Evolutionary conservation across 2,888 invertebrate species (phyloP).

Genomic region (Volucella inanis): DNA sequence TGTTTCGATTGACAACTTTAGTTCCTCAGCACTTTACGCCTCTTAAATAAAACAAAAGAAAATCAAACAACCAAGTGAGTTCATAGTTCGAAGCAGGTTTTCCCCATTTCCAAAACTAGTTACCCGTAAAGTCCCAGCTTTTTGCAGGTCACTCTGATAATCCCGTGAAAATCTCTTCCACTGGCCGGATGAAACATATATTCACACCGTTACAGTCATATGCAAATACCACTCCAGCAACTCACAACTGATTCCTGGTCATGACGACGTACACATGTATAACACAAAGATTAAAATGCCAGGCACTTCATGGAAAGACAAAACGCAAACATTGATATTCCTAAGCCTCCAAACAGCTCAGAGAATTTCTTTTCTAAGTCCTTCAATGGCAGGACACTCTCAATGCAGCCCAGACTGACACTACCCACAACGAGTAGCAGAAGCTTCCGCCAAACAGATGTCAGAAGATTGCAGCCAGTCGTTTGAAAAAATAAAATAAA

Average conservation of each 20-base stretch:
- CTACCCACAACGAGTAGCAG: conserved; percentile 18
- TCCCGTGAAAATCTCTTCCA: background rate
- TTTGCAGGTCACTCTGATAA: background rate
- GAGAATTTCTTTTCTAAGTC: conserved; percentile 12
- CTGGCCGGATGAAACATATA: background rate
- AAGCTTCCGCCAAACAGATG: conserved; percentile 57
- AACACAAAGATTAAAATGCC: conserved; percentile 14
- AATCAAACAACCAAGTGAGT: no score
- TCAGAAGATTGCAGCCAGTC: conserved; percentile 54
- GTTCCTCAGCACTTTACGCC: no score
- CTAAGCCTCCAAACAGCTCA: background rate
- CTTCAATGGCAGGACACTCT: conserved; percentile 32
- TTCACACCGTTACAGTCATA: background rate
- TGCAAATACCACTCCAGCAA: background rate
- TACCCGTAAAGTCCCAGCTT: background rate
- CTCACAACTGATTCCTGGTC: background rate
- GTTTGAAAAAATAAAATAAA: conserved; percentile 25
- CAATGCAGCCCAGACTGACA: conserved; percentile 37
- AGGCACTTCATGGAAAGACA: conserved; percentile 2
- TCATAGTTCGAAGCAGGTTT: background rate
- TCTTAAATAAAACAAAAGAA: no score
- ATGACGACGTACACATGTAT: background rate
- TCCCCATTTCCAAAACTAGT: background rate
- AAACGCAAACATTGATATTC: conserved; percentile 28
- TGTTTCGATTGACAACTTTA: no score